Base-by-base conservation (phyloP, 2,888 invertebrate genomes). In the Chrysomela aeneicollis region DNA sequence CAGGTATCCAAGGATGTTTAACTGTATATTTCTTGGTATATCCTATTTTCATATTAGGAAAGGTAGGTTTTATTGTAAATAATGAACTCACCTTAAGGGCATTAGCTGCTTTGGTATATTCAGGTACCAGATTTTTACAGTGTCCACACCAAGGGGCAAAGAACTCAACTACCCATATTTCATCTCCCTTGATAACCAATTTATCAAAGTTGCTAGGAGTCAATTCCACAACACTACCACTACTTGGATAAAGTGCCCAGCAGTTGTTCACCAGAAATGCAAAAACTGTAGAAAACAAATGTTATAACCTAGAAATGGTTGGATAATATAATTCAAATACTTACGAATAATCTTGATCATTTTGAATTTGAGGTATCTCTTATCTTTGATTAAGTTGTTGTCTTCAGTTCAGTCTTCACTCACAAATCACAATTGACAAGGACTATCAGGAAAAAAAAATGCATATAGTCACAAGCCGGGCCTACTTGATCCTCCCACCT, bases 101-200 rank as follows among this genome's bases (percentile, higher is more conserved):
- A 71, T 87, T 89, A 1, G 98, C 98, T 57, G 95, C 92, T 85
- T 98, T 98, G 68, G 92, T 90, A 84, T 97, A 98, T 80, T 98
- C 98, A 1, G 97, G 93, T 49, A 92, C 95, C 49, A 99, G 85
- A 67, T 87, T 88, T 82, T 97, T 90, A 83, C 98, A 94, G 79
- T 94, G 94, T 10, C 94, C 95, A 82, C 94, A 98, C 98, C 98
- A 98, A 0, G 97, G 97, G 0, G 98, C 98, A 82, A 88, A 97
- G 83, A 96, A 97, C 79, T 99, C 98, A 0, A 99, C 94, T 63
- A 99, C 84, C 98, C 98, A 98, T 21, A 98, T 85, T 73, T 91
- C 89, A 81, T 97, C 92, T 70, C 94, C 89, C 71, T 93, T 88
- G 52, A 90, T 83, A 3, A 98, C 97, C 74, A 91, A 84, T 71